Base-by-base conservation (phyloP, 2,797 vertebrate species). In the Clarias fuscus region DNA sequence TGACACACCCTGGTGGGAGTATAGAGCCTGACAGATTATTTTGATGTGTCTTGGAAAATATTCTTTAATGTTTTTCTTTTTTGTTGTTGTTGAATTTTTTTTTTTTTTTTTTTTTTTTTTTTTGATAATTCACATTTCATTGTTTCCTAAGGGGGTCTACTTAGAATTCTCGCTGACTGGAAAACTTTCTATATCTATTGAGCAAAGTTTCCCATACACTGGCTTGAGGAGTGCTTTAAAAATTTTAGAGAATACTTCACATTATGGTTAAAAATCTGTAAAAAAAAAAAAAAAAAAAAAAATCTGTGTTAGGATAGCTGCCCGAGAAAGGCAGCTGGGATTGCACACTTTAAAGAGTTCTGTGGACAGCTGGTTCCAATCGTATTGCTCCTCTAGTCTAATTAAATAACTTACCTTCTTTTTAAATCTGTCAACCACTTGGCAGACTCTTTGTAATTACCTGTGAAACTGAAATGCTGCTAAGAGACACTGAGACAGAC, bases 371-470 rank as follows among this genome's bases (percentile, higher is more conserved):
- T 75, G 20, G 27, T 79, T 87, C 67, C 72, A 89, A 86, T 89
- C 82, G 71, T 85, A 86, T 89, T 79, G 56, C 68, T 27, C 56
- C 68, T 64, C 77, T 73, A 67, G 82, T 81, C 82, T 80, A 86
- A 87, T 88, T 71, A 88, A 90, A 89, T 86, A 89, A 85, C 43
- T 82, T 4, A 7, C 43, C 67, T 82, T 76, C 13, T 30, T 27
- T 79, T 82, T 62, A 61, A 86, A 62, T 70, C 30, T 58, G 82
- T 71, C 85, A 83, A 73, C 65, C 79, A 72, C 75, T 84, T 86
- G 67, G 64, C n/a, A 59, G 30, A 81, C 43, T 71, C 83, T 75
- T 88, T 80, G 73, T 86, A 87, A 87, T 90, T 86, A 87, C 79
- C 78, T 43, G 11, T 83, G 72, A 84, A 89, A 84, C 56, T 61